Conservation (phyloP, 1,140 invertebrate species). For the Aphelenchoides besseyi region DNA sequence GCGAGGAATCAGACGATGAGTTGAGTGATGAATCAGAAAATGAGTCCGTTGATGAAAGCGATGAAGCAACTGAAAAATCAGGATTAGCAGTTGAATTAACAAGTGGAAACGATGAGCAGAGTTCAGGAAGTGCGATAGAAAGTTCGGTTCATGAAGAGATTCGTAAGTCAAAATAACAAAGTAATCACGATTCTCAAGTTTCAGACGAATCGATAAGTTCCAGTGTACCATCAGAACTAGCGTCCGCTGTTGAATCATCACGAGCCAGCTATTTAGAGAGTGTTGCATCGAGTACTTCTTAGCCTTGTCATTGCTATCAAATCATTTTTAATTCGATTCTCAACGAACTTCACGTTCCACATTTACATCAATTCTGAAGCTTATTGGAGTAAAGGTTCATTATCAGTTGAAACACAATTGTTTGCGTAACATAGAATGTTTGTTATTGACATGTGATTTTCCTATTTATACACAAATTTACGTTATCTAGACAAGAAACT, state of each 20-base stretch:
- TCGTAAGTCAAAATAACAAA: neutral
- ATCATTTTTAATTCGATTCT: no score
- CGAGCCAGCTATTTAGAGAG: constrained; percentile 13
- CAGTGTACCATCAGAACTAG: constrained; percentile 1
- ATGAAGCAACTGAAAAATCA: neutral
- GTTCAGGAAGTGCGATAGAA: no score
- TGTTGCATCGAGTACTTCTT: constrained; percentile 5
- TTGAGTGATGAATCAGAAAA: neutral
- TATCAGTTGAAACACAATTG: no score
- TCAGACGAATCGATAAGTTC: constrained; percentile 8
- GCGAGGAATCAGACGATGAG: neutral
- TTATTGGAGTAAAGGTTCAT: no score
- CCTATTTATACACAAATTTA: no score
- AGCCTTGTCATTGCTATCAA: no score
- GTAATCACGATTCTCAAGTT: neutral
- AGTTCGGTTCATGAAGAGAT: neutral
- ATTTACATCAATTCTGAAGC: no score
- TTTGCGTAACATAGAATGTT: no score
- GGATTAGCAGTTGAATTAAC: neutral
- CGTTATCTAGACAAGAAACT: no score
- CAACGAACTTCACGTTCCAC: no score
- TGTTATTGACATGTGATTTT: no score
- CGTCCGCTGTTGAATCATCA: neutral
- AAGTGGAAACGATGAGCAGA: no score
- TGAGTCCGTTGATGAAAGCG: neutral